A percentile compares a stretch with the other conserved stretches of the same genome.
phyloP scores from a whole-genome alignment of 2,113 vertebrate genomes.

The Isichthys henryi region DNA sequence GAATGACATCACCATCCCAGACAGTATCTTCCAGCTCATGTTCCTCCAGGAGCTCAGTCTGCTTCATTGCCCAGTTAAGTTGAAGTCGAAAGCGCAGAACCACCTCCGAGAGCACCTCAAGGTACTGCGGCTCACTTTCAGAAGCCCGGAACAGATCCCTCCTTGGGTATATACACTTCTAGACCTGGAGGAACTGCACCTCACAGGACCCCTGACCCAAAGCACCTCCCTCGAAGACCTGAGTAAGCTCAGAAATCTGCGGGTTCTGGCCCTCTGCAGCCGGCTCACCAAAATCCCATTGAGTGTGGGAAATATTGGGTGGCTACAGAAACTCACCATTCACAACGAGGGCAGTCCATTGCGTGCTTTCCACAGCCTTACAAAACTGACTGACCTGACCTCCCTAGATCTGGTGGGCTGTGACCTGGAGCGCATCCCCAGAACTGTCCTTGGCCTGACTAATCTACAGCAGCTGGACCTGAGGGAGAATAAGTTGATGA shows the following conservation, averaged over 20 bases:
- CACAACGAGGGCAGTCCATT: slow-evolving; percentile 69
- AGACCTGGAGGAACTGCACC: slow-evolving; percentile 70
- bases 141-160: slow-evolving; percentile 66
- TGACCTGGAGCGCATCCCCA: slow-evolving; percentile 75
- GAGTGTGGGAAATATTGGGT: slow-evolving; percentile 60
- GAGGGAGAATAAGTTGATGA: slow-evolving; percentile 71
- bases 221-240: slow-evolving; percentile 63
- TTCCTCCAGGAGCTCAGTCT: slow-evolving; percentile 68
- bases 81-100: slow-evolving; percentile 65
- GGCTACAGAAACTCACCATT: slow-evolving; percentile 66
- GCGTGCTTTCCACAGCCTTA: slow-evolving; percentile 70
- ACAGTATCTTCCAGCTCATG: slow-evolving; percentile 59
- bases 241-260: slow-evolving; percentile 67
- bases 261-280: slow-evolving; percentile 62
- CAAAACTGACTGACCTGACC: slow-evolving; percentile 64
- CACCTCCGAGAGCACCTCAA: slow-evolving; percentile 69
- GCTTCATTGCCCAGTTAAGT: slow-evolving; percentile 63
- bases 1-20: slow-evolving; percentile 64
- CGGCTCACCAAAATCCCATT: slow-evolving; percentile 72
- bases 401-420: slow-evolving; percentile 72
- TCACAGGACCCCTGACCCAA: slow-evolving; percentile 65
- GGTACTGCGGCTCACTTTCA: slow-evolving; percentile 64
- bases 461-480: slow-evolving; percentile 76
- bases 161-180: slow-evolving; percentile 73
- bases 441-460: slow-evolving; percentile 72